phyloP scores from a whole-genome alignment of 2,888 invertebrate genomes.

The Eristalis tenax region DNA sequence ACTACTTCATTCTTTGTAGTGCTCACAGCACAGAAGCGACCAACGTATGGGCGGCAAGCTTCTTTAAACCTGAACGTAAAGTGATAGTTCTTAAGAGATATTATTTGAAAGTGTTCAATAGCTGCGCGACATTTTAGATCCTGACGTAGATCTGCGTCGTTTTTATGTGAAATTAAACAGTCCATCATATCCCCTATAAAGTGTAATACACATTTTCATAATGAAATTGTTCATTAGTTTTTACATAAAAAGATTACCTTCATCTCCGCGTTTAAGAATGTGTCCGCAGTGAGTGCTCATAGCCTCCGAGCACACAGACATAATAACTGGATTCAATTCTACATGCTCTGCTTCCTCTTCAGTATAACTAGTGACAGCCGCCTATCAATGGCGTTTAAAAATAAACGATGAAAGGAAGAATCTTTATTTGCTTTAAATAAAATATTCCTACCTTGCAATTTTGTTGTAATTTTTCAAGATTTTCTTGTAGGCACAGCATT shows the following conservation, averaged over 20 bases:
- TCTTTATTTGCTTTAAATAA: background rate
- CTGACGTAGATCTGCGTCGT: constrained; percentile 89
- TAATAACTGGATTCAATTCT: constrained; percentile 94
- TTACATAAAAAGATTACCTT: constrained; percentile 80
- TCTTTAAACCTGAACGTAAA: constrained; percentile 97
- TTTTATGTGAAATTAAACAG: constrained; percentile 95
- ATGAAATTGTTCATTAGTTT: background rate
- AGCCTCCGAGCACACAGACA: constrained; percentile 89
- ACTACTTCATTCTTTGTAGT: constrained; percentile 89
- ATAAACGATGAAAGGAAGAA: no score
- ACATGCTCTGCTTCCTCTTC: constrained; percentile 94
- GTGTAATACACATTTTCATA: constrained; percentile 44
- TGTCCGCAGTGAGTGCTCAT: constrained; percentile 89
- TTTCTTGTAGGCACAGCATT: constrained; percentile 94
- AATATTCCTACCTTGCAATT: constrained; percentile 85
- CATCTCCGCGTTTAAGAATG: constrained; percentile 87
- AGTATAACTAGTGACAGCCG: constrained; percentile 90
- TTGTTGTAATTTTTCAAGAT: constrained; percentile 86
- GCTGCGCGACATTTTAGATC: constrained; percentile 93
- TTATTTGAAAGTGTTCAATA: constrained; percentile 98
- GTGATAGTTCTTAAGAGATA: constrained; percentile 94
- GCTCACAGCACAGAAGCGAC: constrained; percentile 86
- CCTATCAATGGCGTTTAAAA: constrained; percentile 44
- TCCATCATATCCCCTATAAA: constrained; percentile 90
- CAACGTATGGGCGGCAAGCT: constrained; percentile 92